phyloP scores from a whole-genome alignment of 2,113 vertebrate species.

The Cairina moschata region DNA sequence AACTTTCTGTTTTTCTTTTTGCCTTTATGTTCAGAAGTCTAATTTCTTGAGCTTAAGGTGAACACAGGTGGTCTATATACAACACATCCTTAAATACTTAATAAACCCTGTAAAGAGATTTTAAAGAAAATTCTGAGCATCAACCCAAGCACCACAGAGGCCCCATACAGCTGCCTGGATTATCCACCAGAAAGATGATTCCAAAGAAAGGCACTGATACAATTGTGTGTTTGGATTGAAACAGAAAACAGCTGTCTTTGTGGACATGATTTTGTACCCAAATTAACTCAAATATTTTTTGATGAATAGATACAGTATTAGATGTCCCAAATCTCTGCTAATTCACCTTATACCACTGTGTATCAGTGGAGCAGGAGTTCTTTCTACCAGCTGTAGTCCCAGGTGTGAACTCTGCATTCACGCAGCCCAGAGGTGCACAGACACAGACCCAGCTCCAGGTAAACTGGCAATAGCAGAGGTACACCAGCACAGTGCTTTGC shows the following conservation, averaged over 20 bases:
- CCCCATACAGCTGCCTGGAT: not conserved
- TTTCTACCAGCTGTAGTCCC: not conserved
- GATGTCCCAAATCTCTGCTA: not conserved
- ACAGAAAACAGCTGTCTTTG: not conserved
- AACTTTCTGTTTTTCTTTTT: not conserved
- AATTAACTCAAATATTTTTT: not conserved
- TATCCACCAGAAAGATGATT: not conserved
- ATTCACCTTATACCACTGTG: not conserved
- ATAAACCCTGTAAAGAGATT: not conserved
- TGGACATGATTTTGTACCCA: not conserved
- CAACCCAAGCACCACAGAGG: not conserved
- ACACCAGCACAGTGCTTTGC: not conserved
- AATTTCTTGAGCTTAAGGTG: not conserved
- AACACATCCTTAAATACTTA: not conserved
- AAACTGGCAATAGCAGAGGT: rapidly evolving
- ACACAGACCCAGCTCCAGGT: not conserved
- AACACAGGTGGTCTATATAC: not conserved
- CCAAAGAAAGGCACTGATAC: not conserved
- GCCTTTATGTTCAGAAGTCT: not conserved
- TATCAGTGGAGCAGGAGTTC: not conserved
- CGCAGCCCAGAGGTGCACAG: not conserved
- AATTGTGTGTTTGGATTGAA: not conserved
- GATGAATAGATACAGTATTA: not conserved
- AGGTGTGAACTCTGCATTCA: not conserved
- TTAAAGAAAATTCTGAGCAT: not conserved